These are phyloP conservation scores for Fulmarus glacialis DNA, from an alignment of 2,113 vertebrate genomes.

Conservation along the genomic window DNA sequence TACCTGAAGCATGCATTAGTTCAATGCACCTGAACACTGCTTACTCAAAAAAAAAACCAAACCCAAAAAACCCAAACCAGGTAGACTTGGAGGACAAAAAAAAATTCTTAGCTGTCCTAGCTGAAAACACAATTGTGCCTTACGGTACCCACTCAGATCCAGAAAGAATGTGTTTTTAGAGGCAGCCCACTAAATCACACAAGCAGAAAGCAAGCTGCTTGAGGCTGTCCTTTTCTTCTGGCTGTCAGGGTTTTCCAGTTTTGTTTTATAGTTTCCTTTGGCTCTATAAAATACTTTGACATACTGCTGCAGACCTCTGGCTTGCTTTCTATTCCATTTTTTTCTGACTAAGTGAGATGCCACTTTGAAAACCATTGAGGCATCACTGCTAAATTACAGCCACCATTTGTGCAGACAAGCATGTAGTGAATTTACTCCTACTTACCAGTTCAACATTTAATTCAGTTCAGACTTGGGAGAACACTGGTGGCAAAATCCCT, in stretches of 20 bases:
- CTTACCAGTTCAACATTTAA: background rate
- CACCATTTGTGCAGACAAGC: slow-evolving; percentile 3
- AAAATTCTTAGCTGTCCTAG: background rate
- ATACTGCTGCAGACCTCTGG: slow-evolving; percentile 37
- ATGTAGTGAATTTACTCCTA: background rate
- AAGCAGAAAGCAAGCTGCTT: background rate
- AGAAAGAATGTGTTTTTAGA: background rate
- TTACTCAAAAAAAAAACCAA: background rate
- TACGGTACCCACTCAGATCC: background rate
- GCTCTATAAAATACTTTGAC: slow-evolving; percentile 59
- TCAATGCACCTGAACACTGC: no score
- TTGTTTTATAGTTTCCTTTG: slow-evolving; percentile 56
- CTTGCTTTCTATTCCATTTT: slow-evolving; percentile 36
- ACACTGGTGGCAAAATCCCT: background rate
- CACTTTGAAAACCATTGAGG: slow-evolving; percentile 55
- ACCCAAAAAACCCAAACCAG: background rate
- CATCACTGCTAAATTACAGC: slow-evolving; percentile 48
- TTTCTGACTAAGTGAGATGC: slow-evolving; percentile 64
- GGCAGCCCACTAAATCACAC: background rate
- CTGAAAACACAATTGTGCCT: background rate
- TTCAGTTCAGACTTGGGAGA: background rate
- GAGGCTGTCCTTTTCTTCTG: slow-evolving; percentile 24
- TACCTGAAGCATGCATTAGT: fast-evolving
- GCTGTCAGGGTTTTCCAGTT: slow-evolving; percentile 8
- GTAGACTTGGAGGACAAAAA: background rate